Evolutionary conservation across 2,797 vertebrate species (phyloP).

Genomic region (Protosalanx chinensis): DNA sequence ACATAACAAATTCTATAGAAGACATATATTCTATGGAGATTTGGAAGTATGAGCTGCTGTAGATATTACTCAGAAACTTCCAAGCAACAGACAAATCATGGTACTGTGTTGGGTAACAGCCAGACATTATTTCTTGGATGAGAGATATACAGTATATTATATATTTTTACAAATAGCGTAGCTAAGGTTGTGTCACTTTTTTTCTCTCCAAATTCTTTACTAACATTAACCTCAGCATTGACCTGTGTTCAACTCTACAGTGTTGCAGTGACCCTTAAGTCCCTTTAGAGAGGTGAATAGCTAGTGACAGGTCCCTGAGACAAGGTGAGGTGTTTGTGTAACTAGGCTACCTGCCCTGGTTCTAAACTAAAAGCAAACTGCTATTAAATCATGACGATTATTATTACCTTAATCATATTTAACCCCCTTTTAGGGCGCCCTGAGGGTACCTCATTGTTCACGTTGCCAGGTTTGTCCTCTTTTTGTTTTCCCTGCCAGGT

Average conservation of each 20-base stretch:
- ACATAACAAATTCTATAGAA: background rate
- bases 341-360: no score
- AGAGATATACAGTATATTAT: no score
- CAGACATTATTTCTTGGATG: background rate
- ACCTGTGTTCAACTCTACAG: no score
- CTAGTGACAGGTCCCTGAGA: no score
- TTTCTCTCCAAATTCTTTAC: no score
- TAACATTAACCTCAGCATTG: no score
- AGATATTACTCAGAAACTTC: background rate
- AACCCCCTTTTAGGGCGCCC: background rate
- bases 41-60: background rate
- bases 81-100: background rate
- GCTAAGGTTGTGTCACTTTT: no score
- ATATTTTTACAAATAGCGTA: no score
- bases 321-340: no score
- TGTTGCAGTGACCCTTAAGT: no score
- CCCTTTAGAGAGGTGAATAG: no score
- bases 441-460: background rate
- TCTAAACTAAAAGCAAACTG: background rate
- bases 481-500: background rate
- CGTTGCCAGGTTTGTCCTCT: slow-evolving; percentile 1
- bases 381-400: background rate
- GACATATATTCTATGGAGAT: background rate
- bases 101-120: background rate
- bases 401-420: background rate